A percentile compares a stretch with the other conserved stretches of the same genome.
These are phyloP conservation scores for Eutrigla gurnardus DNA, from an alignment of 2,797 vertebrate species.

Conservation along the genomic window DNA sequence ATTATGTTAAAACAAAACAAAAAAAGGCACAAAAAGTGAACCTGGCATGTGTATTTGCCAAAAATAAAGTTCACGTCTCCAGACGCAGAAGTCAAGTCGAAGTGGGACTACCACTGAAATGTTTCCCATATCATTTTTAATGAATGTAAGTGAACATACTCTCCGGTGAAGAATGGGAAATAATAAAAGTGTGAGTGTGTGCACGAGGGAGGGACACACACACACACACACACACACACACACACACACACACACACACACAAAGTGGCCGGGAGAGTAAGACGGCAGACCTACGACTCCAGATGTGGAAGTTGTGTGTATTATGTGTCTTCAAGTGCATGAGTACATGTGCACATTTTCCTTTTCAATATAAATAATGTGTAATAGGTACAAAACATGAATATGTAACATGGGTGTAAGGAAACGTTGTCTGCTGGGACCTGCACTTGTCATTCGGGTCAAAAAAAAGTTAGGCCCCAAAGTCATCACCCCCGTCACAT, in stretches of 20 bases:
- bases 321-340: slow-evolving; percentile 17
- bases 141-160: slow-evolving; percentile 54
- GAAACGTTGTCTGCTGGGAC: slow-evolving; percentile 28
- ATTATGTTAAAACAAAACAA: slow-evolving; percentile 47
- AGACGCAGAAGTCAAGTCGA: slow-evolving; percentile 53
- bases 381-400: slow-evolving; percentile 21
- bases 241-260: not conserved
- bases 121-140: slow-evolving; percentile 73
- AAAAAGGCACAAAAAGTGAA: slow-evolving; percentile 41
- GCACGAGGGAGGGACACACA: not conserved
- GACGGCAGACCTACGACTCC: slow-evolving; percentile 21
- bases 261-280: not conserved
- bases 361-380: slow-evolving; percentile 42
- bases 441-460: slow-evolving; percentile 18
- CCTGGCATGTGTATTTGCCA: slow-evolving; percentile 47
- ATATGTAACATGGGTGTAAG: slow-evolving; percentile 34
- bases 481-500: slow-evolving; percentile 5
- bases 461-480: slow-evolving; percentile 1
- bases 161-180: slow-evolving; percentile 62
- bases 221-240: not conserved
- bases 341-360: slow-evolving; percentile 25
- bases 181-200: slow-evolving; percentile 54
- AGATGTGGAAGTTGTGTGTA: slow-evolving; percentile 54
- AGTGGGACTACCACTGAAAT: slow-evolving; percentile 45
- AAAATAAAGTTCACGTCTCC: slow-evolving; percentile 58